Percentiles rank a stretch among this genome's conserved stretches.
phyloP scores from a whole-genome alignment of 2,797 vertebrate species.

The Macrochelys suwanniensis region DNA sequence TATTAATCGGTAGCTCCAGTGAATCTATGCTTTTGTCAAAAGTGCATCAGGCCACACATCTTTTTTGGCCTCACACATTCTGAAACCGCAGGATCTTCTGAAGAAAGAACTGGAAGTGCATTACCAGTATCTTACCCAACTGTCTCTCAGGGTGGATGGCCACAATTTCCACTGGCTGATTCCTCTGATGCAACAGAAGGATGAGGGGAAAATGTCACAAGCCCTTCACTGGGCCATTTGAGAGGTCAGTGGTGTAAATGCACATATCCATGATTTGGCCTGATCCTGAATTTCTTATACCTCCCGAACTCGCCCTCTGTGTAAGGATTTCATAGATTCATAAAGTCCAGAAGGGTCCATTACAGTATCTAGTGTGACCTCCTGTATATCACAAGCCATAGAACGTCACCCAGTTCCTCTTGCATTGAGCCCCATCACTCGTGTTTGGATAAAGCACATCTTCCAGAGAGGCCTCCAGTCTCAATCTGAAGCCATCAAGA shows the following conservation, averaged over 20 bases:
- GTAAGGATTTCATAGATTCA: slow-evolving; percentile 28
- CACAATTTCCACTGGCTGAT: background rate
- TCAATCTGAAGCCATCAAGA: slow-evolving; percentile 52
- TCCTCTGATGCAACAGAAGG: background rate
- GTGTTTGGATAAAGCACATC: background rate
- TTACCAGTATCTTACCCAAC: slow-evolving; percentile 37
- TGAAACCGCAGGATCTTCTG: slow-evolving; percentile 42
- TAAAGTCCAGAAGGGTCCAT: background rate
- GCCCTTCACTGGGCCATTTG: background rate
- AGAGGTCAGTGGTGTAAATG: background rate
- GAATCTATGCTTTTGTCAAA: slow-evolving; percentile 85
- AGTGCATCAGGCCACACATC: slow-evolving; percentile 74
- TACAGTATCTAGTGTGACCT: background rate
- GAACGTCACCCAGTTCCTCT: background rate
- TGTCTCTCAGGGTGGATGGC: background rate
- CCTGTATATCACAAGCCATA: rapidly evolving
- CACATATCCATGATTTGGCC: background rate
- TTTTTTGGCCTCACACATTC: slow-evolving; percentile 71
- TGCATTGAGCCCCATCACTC: background rate
- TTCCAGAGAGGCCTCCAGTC: slow-evolving; percentile 23
- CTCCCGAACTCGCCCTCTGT: background rate
- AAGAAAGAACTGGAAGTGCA: slow-evolving; percentile 49
- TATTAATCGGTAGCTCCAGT: slow-evolving; percentile 85
- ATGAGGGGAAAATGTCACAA: background rate
- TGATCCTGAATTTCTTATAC: background rate